These are phyloP conservation scores for Hydrotaea diabolus DNA, from an alignment of 2,888 invertebrate genomes.

Conservation along the genomic window DNA sequence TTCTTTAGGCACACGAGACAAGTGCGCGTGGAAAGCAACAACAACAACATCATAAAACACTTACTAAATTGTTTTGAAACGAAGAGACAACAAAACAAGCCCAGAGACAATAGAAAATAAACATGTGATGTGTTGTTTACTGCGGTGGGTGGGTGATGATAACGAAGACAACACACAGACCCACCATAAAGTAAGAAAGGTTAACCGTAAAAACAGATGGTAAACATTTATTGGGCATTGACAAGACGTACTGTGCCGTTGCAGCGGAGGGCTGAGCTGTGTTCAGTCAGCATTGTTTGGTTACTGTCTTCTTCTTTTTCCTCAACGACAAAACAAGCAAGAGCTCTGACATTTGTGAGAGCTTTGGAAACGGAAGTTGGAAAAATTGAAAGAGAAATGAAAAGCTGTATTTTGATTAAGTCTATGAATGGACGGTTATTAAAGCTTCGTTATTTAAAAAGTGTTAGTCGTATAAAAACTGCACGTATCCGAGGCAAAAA, in stretches of 20 bases:
- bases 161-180: not conserved
- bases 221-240: not conserved
- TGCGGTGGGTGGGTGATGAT: not conserved
- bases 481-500: not conserved
- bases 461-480: not conserved
- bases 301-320: constrained; percentile 1
- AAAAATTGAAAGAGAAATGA: constrained; percentile 25
- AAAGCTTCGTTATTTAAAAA: constrained; percentile 28
- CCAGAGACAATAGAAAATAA: constrained; percentile 8
- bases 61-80: not conserved
- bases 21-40: not conserved
- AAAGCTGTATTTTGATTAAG: constrained; percentile 1
- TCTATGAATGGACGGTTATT: constrained; percentile 30
- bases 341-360: not conserved
- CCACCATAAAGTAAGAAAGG: constrained; percentile 24
- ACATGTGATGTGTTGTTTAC: constrained; percentile 12
- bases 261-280: constrained; percentile 46
- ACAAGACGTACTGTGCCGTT: not conserved
- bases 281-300: constrained; percentile 37
- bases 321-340: not conserved
- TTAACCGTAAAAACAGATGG: constrained; percentile 20
- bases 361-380: constrained; percentile 36
- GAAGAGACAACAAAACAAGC: constrained; percentile 9
- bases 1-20: constrained; percentile 16
- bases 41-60: not conserved